These are phyloP conservation scores for Tuta absoluta DNA, from an alignment of 2,888 invertebrate species.

Conservation along the genomic window DNA sequence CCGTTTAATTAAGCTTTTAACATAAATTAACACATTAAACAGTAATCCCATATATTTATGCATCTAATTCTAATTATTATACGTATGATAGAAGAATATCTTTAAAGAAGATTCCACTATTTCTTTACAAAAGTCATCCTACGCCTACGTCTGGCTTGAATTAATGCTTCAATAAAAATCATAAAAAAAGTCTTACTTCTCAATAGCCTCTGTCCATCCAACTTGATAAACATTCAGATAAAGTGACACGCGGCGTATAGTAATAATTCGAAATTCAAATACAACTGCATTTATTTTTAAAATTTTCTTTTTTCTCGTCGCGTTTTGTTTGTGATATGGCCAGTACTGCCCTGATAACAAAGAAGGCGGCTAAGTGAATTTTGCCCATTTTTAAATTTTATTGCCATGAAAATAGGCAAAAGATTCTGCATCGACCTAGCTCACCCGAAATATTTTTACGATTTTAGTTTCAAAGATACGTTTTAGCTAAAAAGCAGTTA, in stretches of 20 bases:
- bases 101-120: slow-evolving; percentile 15
- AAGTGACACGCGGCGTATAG: slow-evolving; percentile 60
- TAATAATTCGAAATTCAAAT: slow-evolving; percentile 55
- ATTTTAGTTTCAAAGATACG: too few relatives aligned
- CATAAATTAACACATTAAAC: slow-evolving; percentile 15
- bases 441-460: too few relatives aligned
- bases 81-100: slow-evolving; percentile 11
- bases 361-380: too few relatives aligned
- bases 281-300: slow-evolving; percentile 48
- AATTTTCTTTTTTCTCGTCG: slow-evolving; percentile 40
- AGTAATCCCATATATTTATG: slow-evolving; percentile 10
- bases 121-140: slow-evolving; percentile 20
- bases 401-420: too few relatives aligned
- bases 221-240: slow-evolving; percentile 68
- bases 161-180: slow-evolving; percentile 42
- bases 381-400: too few relatives aligned
- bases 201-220: slow-evolving; percentile 61
- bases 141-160: slow-evolving; percentile 34
- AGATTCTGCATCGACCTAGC: too few relatives aligned
- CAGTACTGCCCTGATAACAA: too few relatives aligned
- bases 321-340: slow-evolving; percentile 27
- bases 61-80: slow-evolving; percentile 21
- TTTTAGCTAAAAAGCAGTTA: too few relatives aligned
- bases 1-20: slow-evolving; percentile 17
- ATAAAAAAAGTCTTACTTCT: slow-evolving; percentile 55